Evolutionary conservation across 2,113 vertebrate species (phyloP), one percentile per base, ranked within the genome.

Genomic region (Mormoops blainvillei): DNA sequence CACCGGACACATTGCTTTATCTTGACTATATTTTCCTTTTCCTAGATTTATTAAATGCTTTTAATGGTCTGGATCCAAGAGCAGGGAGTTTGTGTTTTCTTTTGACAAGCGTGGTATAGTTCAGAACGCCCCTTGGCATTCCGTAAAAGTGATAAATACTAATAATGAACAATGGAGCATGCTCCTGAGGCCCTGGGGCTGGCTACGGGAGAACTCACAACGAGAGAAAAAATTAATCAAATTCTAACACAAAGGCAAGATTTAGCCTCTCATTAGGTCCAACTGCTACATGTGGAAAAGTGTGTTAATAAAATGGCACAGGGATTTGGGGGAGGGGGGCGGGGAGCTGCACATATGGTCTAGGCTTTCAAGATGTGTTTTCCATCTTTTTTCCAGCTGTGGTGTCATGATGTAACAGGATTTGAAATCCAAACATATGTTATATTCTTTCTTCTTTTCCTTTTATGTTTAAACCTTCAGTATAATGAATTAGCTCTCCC

Each of bases 231-330:
- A 73, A 65, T 22, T 92, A 94, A 81, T 91, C 56, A 19, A 20
- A 85, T 95, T 93, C 31, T 14, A 80, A 77, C 91, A 97, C 74
- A 95, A 95, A 95, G 76, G 70, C 74, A 83, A 95, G 87, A 89
- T 77, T 87, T 85, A 80, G 50, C 41, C 50, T 96, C 41, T 91
- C 91, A 76, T 96, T 87, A 93, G 95, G 86, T 77, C 41, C 83
- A 89, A 61, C 11, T 52, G 90, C 77, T 94, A 16, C 54, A n/a
- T 38, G 77, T 65, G 86, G 65, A 67, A 84, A 92, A 63, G 48
- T 33, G 43, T 86, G 43, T 52, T 91, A 68, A 83, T 76, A 92
- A 93, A 87, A 71, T 33, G 56, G 45, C 45, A 13, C 43, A 61
- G 90, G 48, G 9, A 52, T 48, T 91, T 9, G 9, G 77, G 83